Base-by-base conservation (phyloP, 2,797 vertebrate genomes). In the Artibeus jamaicensis region DNA sequence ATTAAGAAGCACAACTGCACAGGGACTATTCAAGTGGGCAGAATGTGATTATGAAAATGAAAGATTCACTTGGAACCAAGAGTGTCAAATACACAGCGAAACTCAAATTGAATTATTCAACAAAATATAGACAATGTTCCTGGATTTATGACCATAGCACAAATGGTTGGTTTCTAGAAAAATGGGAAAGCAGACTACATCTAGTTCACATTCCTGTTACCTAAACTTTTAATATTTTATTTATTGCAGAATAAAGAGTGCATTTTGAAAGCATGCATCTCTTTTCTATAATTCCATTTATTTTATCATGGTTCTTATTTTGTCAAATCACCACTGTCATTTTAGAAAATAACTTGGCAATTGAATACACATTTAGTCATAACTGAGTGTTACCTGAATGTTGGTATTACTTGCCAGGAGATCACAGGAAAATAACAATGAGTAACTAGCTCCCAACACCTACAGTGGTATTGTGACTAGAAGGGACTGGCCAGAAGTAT, bases 1-100 rank as follows among this genome's bases (percentile, higher is more conserved):
- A 97, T 94, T 96, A 97, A 87, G 93, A 96, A 96, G 71, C 94
- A 26, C 86, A 97, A 95, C 59, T 86, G 89, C 11, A 32, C 14
- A 46, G 91, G 84, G 88, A 97, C 94, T 96, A 89, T 81, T 95
- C 29, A 89, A 96, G 86, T 96, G 95, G 83, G 86, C 55, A 96
- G 86, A 96, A 96, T 93, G 74, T 87, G 71, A 97, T 96, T 95
- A 97, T 97, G 95, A 84, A 95, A 98, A 97, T 91, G 86, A 78
- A 95, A 83, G 84, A 85, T 89, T 96, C 89, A 97, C 92, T 96
- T 95, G n/a, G 84, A 96, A 91, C 79, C 67, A 89, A 81, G 62
- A 97, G 50, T 12, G 9, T 68, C 81, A 94, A 96, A 86, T 94
- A 91, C 57, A 86, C 76, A 39, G 78, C 74, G 79, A 92, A 96